These are phyloP conservation scores for Ecliptopera silaceata DNA, from an alignment of 2,888 invertebrate genomes.

Conservation along the genomic window DNA sequence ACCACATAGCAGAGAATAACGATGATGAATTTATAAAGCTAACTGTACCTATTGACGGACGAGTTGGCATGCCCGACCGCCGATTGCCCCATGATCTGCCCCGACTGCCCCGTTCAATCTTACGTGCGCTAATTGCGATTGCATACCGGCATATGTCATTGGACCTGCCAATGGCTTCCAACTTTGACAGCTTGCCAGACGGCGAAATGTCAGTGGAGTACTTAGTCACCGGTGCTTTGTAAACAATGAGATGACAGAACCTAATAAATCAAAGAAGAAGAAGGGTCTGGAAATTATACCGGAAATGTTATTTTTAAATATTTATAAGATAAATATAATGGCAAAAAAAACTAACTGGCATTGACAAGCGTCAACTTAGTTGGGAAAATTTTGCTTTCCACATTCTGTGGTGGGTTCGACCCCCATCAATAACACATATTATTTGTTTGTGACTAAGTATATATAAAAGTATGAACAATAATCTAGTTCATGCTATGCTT, in stretches of 20 bases:
- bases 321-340: no score
- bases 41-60: conserved; percentile 7
- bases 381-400: no score
- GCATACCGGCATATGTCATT: conserved; percentile 27
- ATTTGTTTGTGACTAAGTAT: no score
- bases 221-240: conserved; percentile 22
- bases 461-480: no score
- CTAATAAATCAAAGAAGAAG: background rate
- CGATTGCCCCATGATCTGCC: conserved; percentile 29
- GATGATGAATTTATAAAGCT: background rate
- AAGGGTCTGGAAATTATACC: background rate
- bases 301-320: no score
- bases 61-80: conserved; percentile 15
- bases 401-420: no score
- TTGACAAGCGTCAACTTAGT: no score
- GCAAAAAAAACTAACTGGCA: no score
- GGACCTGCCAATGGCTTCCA: conserved; percentile 51
- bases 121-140: conserved; percentile 25
- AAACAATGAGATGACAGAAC: background rate
- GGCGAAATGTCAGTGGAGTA: conserved; percentile 40
- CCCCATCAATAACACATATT: no score
- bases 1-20: no score
- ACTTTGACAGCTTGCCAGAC: conserved; percentile 50
- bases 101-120: conserved; percentile 28
- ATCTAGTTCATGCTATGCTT: no score